Conservation (phyloP, 2,797 vertebrate species). For the Onychomys torridus region DNA sequence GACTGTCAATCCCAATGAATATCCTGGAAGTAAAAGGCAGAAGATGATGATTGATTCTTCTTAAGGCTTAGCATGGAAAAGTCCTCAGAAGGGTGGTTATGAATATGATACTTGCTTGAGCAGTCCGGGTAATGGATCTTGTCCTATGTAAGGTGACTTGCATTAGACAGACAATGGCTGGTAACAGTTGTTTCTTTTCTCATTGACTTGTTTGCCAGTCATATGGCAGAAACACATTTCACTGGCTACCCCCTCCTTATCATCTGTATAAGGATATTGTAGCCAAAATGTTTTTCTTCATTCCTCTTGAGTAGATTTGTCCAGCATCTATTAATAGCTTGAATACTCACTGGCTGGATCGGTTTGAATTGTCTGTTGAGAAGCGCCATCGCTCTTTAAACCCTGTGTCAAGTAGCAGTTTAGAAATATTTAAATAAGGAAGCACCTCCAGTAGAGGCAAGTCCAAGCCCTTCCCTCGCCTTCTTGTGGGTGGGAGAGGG, state of each 20-base stretch:
- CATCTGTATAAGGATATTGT: background rate
- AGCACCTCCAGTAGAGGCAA: too few species aligned
- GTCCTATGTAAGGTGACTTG: background rate
- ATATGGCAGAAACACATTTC: background rate
- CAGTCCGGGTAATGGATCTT: background rate
- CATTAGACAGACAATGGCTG: background rate
- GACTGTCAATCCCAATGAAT: background rate
- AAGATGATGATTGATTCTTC: background rate
- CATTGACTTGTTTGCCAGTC: background rate
- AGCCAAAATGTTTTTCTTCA: background rate
- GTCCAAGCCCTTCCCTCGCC: too few species aligned
- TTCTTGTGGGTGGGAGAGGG: too few species aligned
- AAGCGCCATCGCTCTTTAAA: background rate
- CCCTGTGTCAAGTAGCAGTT: background rate
- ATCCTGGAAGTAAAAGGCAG: background rate
- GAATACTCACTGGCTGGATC: background rate
- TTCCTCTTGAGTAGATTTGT: background rate
- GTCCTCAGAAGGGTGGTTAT: background rate
- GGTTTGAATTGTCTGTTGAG: background rate
- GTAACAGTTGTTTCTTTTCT: background rate
- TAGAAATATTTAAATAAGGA: background rate
- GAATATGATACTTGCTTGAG: background rate
- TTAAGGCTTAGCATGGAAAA: background rate
- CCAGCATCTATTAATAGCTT: background rate
- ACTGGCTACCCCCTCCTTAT: background rate